phyloP scores from a whole-genome alignment of 1,140 invertebrate species.

The Galleria mellonella region DNA sequence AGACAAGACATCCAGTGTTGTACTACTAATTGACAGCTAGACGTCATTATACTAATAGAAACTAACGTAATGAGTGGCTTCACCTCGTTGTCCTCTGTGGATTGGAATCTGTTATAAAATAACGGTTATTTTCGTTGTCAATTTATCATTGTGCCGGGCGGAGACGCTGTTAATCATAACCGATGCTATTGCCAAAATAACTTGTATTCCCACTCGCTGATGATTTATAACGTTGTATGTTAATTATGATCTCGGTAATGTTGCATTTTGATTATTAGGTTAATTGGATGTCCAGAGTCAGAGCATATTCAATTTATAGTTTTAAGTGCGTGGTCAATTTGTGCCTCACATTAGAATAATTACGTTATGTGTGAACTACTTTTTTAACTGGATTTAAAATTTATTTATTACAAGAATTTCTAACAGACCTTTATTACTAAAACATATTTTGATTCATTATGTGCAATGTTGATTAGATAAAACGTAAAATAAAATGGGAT shows the following conservation, averaged over 20 bases:
- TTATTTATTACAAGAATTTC: too few relatives aligned
- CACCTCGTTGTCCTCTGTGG: constrained; percentile 8
- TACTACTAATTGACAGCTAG: constrained; percentile 1
- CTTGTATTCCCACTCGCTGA: constrained; percentile 42
- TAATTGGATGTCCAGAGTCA: constrained; percentile 32
- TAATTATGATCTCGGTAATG: constrained; percentile 40
- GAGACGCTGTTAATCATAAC: constrained; percentile 56
- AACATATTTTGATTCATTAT: too few relatives aligned
- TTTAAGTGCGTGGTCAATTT: too few relatives aligned
- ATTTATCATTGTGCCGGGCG: constrained; percentile 54
- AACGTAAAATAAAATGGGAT: too few relatives aligned
- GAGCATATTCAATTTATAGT: too few relatives aligned
- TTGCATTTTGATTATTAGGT: constrained; percentile 28
- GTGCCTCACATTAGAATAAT: too few relatives aligned
- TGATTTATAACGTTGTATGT: constrained; percentile 53
- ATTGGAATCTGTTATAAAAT: constrained; percentile 42
- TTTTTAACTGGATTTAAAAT: too few relatives aligned
- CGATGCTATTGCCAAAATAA: constrained; percentile 62
- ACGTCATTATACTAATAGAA: not conserved
- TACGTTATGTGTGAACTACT: too few relatives aligned
- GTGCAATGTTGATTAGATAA: too few relatives aligned
- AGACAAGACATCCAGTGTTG: not conserved
- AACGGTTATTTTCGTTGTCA: constrained; percentile 54
- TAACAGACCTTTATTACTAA: too few relatives aligned
- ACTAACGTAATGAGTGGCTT: not conserved